These are phyloP conservation scores for Styela clava DNA, from an alignment of 23 tunicate genomes.

Conservation along the genomic window DNA sequence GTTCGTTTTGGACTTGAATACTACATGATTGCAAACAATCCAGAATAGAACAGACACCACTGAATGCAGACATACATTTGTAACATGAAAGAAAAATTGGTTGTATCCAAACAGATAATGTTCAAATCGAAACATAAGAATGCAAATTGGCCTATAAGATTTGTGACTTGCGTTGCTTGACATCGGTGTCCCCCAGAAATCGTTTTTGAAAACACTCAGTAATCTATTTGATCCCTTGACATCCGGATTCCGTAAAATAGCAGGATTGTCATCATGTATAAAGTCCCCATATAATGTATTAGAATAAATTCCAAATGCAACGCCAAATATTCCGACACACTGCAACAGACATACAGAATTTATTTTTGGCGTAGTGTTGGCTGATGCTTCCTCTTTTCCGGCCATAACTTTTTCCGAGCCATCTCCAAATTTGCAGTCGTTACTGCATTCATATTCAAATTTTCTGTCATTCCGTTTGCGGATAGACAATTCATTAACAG, in stretches of 20 bases:
- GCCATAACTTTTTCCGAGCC: too few relatives aligned
- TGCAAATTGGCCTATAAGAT: constrained; percentile 78
- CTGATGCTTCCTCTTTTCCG: too few relatives aligned
- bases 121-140: constrained; percentile 42
- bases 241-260: constrained; percentile 75
- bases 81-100: constrained; percentile 25
- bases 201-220: constrained; percentile 40
- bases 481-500: too few relatives aligned
- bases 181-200: constrained; percentile 83
- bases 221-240: constrained; percentile 30
- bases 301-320: constrained; percentile 23
- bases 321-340: neutral
- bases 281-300: constrained; percentile 41
- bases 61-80: constrained; percentile 48
- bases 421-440: too few relatives aligned
- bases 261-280: constrained; percentile 85
- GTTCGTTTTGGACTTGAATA: constrained; percentile 10
- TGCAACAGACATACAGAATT: too few relatives aligned
- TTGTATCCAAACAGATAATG: constrained; percentile 4
- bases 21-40: constrained; percentile 25
- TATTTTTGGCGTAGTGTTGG: too few relatives aligned
- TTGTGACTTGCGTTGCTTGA: constrained; percentile 43
- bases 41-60: constrained; percentile 24
- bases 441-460: too few relatives aligned
- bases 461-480: too few relatives aligned